Conservation (phyloP, 2,797 vertebrate genomes). For the Halcyon chelicuti region DNA sequence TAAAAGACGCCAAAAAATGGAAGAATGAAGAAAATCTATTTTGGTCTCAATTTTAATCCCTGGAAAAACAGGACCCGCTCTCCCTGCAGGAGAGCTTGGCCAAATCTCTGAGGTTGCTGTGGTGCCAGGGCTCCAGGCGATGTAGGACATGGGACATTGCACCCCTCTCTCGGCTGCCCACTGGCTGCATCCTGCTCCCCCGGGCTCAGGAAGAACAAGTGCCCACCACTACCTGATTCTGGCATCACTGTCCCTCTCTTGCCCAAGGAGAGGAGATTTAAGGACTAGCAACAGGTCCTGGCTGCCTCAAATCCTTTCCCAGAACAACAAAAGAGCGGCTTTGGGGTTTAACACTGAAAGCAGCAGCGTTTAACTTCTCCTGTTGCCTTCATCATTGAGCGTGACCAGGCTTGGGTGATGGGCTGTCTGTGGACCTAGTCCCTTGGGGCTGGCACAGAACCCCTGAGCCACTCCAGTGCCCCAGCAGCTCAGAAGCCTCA, state of each 20-base stretch:
- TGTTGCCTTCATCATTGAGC: not conserved
- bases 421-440: not conserved
- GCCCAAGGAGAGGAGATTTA: not conserved
- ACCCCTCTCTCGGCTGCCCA: not conserved
- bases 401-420: accelerated
- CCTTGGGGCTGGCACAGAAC: not conserved
- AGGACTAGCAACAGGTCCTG: not conserved
- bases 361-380: not conserved
- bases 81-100: not conserved
- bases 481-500: not conserved
- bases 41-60: not conserved
- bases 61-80: not conserved
- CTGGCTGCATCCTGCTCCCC: not conserved
- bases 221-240: not conserved
- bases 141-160: accelerated
- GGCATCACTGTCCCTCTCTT: not conserved
- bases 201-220: not conserved
- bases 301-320: not conserved
- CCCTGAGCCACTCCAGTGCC: not conserved
- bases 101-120: not conserved
- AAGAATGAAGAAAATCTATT: not conserved
- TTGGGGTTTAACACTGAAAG: not conserved
- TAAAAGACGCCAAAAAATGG: not conserved
- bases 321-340: accelerated
- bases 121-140: accelerated